Evolutionary conservation across 2,113 vertebrate genomes (phyloP).

Genomic region (Pipra filicauda): DNA sequence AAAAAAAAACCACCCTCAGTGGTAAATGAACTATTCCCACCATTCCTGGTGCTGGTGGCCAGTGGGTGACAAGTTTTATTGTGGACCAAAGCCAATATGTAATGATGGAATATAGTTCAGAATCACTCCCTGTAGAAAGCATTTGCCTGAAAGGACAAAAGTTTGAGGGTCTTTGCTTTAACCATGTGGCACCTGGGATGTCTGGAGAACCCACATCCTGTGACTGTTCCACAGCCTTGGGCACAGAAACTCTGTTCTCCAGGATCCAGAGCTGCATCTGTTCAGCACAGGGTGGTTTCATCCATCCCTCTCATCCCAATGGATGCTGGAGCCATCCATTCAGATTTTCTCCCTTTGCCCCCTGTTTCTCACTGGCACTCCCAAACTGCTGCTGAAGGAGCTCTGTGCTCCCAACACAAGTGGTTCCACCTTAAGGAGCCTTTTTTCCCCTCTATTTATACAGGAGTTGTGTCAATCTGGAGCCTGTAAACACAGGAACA

Average conservation of each 20-base stretch:
- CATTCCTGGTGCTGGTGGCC: rapidly evolving
- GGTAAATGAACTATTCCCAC: not conserved
- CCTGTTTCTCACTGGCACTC: not conserved
- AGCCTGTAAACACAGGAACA: not conserved
- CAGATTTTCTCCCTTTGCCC: not conserved
- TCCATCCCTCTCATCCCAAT: not conserved
- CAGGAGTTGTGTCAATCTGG: not conserved
- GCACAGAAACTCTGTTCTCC: not conserved
- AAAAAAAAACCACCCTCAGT: not conserved
- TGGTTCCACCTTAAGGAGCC: not conserved
- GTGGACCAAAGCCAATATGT: not conserved
- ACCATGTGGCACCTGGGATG: rapidly evolving
- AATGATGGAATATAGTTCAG: not conserved
- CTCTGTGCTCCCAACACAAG: not conserved
- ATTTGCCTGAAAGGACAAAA: not conserved
- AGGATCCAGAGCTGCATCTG: not conserved
- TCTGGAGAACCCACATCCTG: not conserved
- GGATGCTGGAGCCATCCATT: not conserved
- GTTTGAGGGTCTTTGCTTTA: not conserved
- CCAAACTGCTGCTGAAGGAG: not conserved
- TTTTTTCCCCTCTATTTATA: not conserved
- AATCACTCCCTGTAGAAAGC: not conserved
- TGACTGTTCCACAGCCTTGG: rapidly evolving
- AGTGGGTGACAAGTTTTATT: not conserved
- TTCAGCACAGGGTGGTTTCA: not conserved